Base-by-base conservation (phyloP, 2,888 invertebrate genomes). In the Peribatodes rhomboidaria region DNA sequence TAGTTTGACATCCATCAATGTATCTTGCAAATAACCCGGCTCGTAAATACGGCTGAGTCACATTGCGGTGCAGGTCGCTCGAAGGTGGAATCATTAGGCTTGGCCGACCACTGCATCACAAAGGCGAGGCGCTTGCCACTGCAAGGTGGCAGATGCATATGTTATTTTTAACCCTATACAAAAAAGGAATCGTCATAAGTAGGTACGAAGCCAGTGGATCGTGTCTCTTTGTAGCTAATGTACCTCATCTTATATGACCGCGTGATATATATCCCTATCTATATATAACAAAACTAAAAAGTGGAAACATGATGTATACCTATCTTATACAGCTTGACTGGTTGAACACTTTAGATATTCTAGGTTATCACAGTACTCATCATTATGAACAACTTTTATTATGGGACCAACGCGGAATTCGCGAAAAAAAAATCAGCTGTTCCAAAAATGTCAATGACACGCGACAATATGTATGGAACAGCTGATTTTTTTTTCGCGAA, bases 31-130 rank as follows among this genome's bases (percentile, higher is more conserved):
- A 71, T 75, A 69, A 75, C 71, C 68, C 61, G 57, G 53, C 44
- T 69, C 72, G 66, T 73, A 72, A 77, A 77, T 78, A 73, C 68
- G 65, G 70, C 68, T 82, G 82, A 84, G 69, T 84, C 83, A 83
- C 71, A 72, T 49, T 52, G 58, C 11, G 42, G 44, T 53, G 59
- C 69, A 80, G 83, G 83, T 75, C 82, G 68, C 53, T 52, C 74
- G 71, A 79, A 85, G 85, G 86, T 84, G 79, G 77, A 70, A 65
- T 46, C 65, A 56, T 60, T 60, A 65, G 60, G 59, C 1, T 71
- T 73, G 71, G 67, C 61, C 65, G 73, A 67, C 59, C 65, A 70
- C 67, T 54, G 66, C 67, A 70, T 69, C 74, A 67, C 73, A 74
- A 73, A 69, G 74, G 69, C 67, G 70, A 31, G 47, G 57, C 65